phyloP scores from a whole-genome alignment of 2,797 vertebrate species.

The Borostomias antarcticus region DNA sequence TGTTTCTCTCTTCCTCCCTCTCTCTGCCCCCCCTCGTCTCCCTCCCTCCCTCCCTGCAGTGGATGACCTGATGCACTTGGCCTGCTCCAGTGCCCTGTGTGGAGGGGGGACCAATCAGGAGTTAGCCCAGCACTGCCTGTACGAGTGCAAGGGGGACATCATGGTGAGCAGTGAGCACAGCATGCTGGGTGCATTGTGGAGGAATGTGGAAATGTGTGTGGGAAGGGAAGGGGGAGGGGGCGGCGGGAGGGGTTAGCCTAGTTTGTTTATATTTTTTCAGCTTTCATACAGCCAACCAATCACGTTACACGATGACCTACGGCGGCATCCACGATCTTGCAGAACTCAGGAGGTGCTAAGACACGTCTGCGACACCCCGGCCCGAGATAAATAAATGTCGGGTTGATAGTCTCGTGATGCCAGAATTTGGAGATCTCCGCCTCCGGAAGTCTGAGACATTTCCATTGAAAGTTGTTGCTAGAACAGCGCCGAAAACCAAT shows the following conservation, averaged over 20 bases:
- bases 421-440: no score
- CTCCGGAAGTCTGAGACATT: no score
- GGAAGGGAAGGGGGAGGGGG: not conserved
- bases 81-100: conserved; percentile 92
- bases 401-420: no score
- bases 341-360: no score
- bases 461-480: no score
- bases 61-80: conserved; percentile 89
- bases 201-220: not conserved
- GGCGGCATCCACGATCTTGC: no score
- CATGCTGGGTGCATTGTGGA: not conserved
- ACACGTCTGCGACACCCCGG: no score
- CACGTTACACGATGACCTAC: no score
- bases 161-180: no score
- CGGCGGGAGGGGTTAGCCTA: not conserved
- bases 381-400: no score
- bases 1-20: not conserved
- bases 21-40: not conserved
- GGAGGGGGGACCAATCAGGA: conserved; percentile 98
- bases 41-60: conserved; percentile 60
- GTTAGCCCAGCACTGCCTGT: conserved; percentile 89
- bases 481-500: no score
- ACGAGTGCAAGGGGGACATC: conserved; percentile 89
- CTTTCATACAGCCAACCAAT: no score
- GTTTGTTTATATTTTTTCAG: not conserved